Base-by-base conservation (phyloP, 2,888 invertebrate species). In the Andrena bicolor region DNA sequence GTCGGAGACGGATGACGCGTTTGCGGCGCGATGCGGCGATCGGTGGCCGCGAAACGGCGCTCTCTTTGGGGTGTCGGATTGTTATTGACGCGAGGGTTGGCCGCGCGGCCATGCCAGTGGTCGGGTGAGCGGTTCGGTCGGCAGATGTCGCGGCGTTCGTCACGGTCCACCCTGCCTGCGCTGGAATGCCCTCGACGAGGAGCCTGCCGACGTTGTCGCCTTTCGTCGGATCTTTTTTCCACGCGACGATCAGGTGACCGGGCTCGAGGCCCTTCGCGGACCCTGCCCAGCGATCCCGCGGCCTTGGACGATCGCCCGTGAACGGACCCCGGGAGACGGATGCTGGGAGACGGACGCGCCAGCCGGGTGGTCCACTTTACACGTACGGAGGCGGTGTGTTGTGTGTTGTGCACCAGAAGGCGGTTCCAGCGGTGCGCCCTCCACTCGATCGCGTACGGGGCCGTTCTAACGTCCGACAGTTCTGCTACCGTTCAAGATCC, bases 81-180 rank as follows among this genome's bases (percentile, higher is more conserved):
- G 84, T 90, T 89, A 90, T 90, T 90, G 90, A 89, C 90, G 86
- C 84, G 77, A 81, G 87, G 88, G 82, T 76, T 84, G 88, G 83
- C 80, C 85, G 80, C 76, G 86, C 90, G 87, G 91, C 89, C 90
- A 91, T 91, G 90, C 83, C 89, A 88, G 84, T 76, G 63, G 87
- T 80, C 72, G 79, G 79, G 80, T 84, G 84, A 80, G 68, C 61
- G 69, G 80, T 64, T 84, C 76, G 79, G 73, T 81, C 90, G 90
- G 75, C 87, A 92, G 92, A 90, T 92, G 92, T 89, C 91, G 91
- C 84, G 65, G 78, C 86, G 80, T 77, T 89, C 89, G 90, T 82
- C 83, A 76, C 89, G 90, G 89, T 90, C 92, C 91, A 92, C 90
- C 92, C 91, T 90, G 88, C 83, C 86, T 88, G 86, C 87, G 84